Percentiles rank a stretch among this genome's conserved stretches.
Evolutionary conservation across 2,797 vertebrate genomes (phyloP).

Genomic region (Syncerus caffer): DNA sequence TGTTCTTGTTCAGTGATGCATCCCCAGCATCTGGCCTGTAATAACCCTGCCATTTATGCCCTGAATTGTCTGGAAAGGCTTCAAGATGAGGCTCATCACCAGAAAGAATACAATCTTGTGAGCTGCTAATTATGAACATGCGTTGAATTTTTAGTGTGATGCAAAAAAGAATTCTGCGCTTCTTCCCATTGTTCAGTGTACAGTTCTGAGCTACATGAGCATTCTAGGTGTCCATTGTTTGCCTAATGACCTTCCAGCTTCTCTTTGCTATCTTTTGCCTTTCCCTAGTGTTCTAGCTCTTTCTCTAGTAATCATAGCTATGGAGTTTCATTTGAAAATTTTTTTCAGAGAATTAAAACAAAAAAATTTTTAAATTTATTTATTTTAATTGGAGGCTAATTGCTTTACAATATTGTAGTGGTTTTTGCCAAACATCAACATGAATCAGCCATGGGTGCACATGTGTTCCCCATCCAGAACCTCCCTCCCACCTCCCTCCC

Average conservation of each 20-base stretch:
- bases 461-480: background rate
- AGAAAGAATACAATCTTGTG: background rate
- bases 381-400: background rate
- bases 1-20: slow-evolving; percentile 47
- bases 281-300: background rate
- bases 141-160: slow-evolving; percentile 8
- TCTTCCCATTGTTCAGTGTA: background rate
- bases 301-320: background rate
- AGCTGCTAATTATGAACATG: slow-evolving; percentile 33
- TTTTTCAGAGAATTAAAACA: background rate
- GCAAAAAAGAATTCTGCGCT: background rate
- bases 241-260: background rate
- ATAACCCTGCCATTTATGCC: slow-evolving; percentile 42
- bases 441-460: background rate
- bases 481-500: background rate
- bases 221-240: background rate
- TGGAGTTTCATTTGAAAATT: background rate
- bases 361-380: background rate
- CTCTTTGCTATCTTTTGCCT: background rate
- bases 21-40: slow-evolving; percentile 17
- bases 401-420: background rate
- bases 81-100: slow-evolving; percentile 36
- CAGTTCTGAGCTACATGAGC: background rate
- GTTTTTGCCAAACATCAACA: background rate
- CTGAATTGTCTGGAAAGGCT: slow-evolving; percentile 47